Evolutionary conservation across 2,113 vertebrate species (phyloP).

Genomic region (Chunga burmeisteri): DNA sequence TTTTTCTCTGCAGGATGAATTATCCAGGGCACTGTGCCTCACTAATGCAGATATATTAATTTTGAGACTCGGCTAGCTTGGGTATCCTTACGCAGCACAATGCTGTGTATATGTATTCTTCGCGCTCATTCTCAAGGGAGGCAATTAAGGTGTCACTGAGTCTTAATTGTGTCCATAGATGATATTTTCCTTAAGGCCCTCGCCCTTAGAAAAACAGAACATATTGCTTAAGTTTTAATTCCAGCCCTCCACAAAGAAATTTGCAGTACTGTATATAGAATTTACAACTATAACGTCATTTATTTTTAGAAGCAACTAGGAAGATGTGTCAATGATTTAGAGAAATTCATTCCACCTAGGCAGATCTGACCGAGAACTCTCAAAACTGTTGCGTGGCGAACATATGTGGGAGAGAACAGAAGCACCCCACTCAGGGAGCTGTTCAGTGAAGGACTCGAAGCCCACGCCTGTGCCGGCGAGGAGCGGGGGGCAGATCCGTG

Average conservation of each 20-base stretch:
- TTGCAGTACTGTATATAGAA: neutral
- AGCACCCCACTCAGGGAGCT: neutral
- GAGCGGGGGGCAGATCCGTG: neutral
- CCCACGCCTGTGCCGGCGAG: neutral
- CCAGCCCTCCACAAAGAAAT: neutral
- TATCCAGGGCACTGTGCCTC: neutral
- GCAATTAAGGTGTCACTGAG: neutral
- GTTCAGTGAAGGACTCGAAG: rapidly evolving
- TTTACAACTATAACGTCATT: neutral
- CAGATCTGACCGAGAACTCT: neutral
- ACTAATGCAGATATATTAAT: constrained; percentile 9
- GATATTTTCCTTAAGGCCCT: neutral
- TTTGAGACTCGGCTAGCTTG: neutral
- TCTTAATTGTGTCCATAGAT: neutral
- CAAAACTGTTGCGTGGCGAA: neutral
- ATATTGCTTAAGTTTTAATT: neutral
- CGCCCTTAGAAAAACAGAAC: neutral
- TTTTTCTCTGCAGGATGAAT: constrained; percentile 1
- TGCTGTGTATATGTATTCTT: neutral
- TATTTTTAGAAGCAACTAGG: neutral
- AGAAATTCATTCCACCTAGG: neutral
- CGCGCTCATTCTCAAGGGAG: neutral
- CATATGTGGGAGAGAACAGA: rapidly evolving
- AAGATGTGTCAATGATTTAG: neutral
- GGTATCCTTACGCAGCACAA: neutral